These are phyloP conservation scores for Tachina fera DNA, from an alignment of 2,888 invertebrate genomes.

Conservation along the genomic window DNA sequence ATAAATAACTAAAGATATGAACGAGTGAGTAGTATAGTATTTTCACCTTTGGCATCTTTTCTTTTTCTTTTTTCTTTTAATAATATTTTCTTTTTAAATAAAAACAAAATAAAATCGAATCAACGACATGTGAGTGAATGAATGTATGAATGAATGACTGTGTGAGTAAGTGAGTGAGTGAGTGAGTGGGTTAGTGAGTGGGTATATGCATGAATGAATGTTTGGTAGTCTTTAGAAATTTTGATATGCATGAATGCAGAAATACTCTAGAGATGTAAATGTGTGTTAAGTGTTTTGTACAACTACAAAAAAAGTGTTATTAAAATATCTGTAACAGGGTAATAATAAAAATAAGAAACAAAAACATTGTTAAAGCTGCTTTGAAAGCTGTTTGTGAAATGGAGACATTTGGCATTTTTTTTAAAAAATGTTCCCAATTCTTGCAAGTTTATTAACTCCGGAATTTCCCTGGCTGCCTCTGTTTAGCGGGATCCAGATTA, in stretches of 20 bases:
- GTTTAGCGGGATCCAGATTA: no score
- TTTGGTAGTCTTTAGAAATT: neutral
- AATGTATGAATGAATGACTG: constrained; percentile 31
- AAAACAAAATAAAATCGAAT: constrained; percentile 28
- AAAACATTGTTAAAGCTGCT: neutral
- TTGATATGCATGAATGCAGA: constrained; percentile 11
- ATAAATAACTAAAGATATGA: constrained; percentile 25
- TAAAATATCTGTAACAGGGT: neutral
- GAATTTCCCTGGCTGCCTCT: no score
- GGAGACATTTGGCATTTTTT: no score
- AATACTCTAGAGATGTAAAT: constrained; percentile 16
- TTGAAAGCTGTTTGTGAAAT: neutral
- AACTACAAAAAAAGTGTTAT: constrained; percentile 22
- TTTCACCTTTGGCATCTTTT: constrained; percentile 67
- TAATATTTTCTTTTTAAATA: constrained; percentile 48
- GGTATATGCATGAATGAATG: neutral
- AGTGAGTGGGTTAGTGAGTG: constrained; percentile 17
- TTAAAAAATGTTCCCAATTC: no score
- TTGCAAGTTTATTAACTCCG: no score
- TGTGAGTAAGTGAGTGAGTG: constrained; percentile 19
- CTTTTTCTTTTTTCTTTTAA: constrained; percentile 9
- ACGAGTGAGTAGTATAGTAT: constrained; percentile 27
- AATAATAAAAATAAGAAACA: neutral
- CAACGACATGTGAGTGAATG: constrained; percentile 18
- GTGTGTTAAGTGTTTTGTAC: constrained; percentile 60